These are phyloP conservation scores for Trinorchestia longiramus DNA, from an alignment of 1,140 invertebrate genomes.

Conservation along the genomic window DNA sequence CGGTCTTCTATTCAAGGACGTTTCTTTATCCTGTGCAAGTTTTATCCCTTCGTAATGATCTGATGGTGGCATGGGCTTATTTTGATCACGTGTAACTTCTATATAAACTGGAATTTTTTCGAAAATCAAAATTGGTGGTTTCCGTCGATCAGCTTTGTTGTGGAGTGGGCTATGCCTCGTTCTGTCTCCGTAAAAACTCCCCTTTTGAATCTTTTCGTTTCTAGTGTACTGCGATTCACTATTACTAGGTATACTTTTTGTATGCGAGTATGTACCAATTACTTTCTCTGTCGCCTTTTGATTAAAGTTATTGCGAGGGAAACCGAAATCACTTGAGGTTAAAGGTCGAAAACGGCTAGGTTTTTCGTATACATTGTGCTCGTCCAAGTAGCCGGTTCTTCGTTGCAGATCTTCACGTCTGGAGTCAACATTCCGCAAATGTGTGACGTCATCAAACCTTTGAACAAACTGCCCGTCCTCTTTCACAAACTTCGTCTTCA, in stretches of 20 bases:
- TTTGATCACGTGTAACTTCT: not conserved
- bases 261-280: not conserved
- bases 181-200: not conserved
- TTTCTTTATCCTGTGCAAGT: not conserved
- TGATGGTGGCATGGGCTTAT: not conserved
- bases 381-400: not conserved
- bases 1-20: not conserved
- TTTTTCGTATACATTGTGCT: not conserved
- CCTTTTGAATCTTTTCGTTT: not conserved
- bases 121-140: constrained; percentile 43
- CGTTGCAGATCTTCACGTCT: not conserved
- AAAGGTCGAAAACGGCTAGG: not conserved
- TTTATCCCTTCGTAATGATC: not conserved
- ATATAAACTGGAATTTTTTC: constrained; percentile 26
- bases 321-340: not conserved
- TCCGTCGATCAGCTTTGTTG: not conserved
- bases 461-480: not conserved
- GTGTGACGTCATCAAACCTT: not conserved
- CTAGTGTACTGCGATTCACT: not conserved
- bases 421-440: not conserved
- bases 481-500: not conserved
- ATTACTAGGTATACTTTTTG: not conserved
- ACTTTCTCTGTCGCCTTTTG: not conserved
- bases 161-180: not conserved
- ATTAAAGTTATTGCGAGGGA: not conserved